Evolutionary conservation across 2,888 invertebrate genomes (phyloP).

Genomic region (Marronus borbonicus): DNA sequence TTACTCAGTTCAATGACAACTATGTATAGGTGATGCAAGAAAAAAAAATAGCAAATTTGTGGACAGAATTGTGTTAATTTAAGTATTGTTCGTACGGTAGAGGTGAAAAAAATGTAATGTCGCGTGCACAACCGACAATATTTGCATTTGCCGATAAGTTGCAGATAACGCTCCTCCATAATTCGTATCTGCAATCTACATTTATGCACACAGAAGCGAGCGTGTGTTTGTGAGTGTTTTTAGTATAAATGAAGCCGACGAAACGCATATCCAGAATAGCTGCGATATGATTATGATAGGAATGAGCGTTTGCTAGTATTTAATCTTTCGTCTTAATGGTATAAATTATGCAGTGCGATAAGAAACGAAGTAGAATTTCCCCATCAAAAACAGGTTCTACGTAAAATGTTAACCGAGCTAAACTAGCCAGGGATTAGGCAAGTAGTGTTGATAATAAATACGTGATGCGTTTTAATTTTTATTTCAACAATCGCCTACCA

Average conservation of each 20-base stretch:
- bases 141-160: conserved; percentile 39
- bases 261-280: conserved; percentile 28
- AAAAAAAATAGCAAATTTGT: conserved; percentile 1
- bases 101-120: conserved; percentile 40
- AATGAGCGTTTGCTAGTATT: conserved; percentile 61
- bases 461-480: conserved; percentile 14
- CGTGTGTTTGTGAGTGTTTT: conserved; percentile 23
- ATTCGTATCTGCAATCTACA: conserved; percentile 34
- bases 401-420: conserved; percentile 30
- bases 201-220: conserved; percentile 18
- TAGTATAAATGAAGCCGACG: conserved; percentile 28
- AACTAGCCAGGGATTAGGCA: conserved; percentile 17
- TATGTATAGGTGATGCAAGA: no score
- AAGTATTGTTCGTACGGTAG: background rate
- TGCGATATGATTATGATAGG: conserved; percentile 36
- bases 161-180: conserved; percentile 39
- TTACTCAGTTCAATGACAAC: no score
- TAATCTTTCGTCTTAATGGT: conserved; percentile 69
- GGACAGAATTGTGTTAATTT: background rate
- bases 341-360: conserved; percentile 69
- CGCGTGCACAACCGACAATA: conserved; percentile 45
- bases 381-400: conserved; percentile 53
- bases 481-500: conserved; percentile 4
- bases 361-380: conserved; percentile 64
- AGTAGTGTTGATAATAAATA: conserved; percentile 18